phyloP scores from a whole-genome alignment of 2,797 vertebrate species.

The Mycteria americana region DNA sequence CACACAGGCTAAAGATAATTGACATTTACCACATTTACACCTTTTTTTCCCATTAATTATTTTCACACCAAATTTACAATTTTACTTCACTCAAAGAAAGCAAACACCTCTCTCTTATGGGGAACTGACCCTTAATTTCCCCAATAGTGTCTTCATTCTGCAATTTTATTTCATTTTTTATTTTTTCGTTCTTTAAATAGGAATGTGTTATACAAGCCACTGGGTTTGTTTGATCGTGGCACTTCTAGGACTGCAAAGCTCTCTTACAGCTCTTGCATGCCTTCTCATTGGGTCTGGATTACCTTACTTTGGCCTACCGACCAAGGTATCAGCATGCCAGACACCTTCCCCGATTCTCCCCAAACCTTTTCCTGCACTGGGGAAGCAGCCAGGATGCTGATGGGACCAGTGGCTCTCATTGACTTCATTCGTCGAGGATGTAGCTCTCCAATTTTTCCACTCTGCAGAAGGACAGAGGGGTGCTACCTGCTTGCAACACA shows the following conservation, averaged over 20 bases:
- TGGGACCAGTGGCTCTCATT: background rate
- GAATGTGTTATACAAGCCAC: background rate
- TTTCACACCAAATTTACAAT: background rate
- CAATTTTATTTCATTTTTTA: no score
- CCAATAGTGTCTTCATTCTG: background rate
- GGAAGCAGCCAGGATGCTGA: background rate
- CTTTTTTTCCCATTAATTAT: background rate
- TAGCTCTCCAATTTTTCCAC: background rate
- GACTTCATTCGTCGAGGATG: accelerated
- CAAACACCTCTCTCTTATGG: background rate
- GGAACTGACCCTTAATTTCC: background rate
- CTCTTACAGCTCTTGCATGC: background rate
- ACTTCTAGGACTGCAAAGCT: background rate
- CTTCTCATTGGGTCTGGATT: background rate
- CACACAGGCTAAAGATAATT: background rate
- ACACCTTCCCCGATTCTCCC: background rate
- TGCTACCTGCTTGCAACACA: background rate
- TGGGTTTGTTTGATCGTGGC: background rate
- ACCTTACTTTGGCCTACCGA: background rate
- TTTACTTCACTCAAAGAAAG: background rate
- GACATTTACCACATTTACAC: background rate
- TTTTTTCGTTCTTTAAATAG: background rate
- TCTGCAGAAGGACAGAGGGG: background rate
- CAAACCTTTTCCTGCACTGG: background rate
- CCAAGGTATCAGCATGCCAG: background rate